Percentiles rank a stretch among this genome's conserved stretches.
Evolutionary conservation across 2,797 vertebrate genomes (phyloP).

Genomic region (Sitta carolinensis): DNA sequence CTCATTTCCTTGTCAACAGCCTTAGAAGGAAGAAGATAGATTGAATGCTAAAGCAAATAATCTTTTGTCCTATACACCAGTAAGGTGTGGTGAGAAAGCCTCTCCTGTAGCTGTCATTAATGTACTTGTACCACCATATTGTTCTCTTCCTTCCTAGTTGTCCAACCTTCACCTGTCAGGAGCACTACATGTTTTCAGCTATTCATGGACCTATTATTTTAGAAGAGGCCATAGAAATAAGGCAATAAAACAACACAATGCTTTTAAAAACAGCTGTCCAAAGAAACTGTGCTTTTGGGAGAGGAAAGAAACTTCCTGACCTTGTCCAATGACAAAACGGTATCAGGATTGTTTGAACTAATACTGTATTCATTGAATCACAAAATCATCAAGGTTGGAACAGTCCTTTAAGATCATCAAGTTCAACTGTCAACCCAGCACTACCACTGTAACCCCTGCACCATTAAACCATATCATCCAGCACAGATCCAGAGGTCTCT

Average conservation of each 20-base stretch:
- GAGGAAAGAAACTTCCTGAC: neutral
- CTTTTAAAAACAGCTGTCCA: neutral
- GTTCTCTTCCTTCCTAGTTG: neutral
- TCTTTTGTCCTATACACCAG: neutral
- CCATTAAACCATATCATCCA: neutral
- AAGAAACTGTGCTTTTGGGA: neutral
- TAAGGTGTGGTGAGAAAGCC: neutral
- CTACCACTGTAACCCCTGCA: neutral
- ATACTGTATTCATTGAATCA: neutral
- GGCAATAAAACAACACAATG: neutral
- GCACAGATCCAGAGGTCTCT: neutral
- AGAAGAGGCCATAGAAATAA: neutral
- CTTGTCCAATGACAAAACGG: neutral
- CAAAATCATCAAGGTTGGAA: neutral
- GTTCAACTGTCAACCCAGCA: neutral
- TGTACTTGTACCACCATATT: neutral
- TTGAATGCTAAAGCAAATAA: neutral
- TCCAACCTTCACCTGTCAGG: neutral
- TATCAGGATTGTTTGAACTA: neutral
- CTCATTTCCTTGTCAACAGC: neutral
- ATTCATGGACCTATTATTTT: neutral
- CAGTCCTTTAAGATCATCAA: neutral
- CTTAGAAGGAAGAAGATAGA: neutral
- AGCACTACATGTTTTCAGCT: neutral
- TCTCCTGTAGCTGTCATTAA: neutral